A percentile compares a stretch with the other conserved stretches of the same genome.
These are phyloP conservation scores for Pseudoatta argentina DNA, from an alignment of 1,140 invertebrate species.

Conservation along the genomic window DNA sequence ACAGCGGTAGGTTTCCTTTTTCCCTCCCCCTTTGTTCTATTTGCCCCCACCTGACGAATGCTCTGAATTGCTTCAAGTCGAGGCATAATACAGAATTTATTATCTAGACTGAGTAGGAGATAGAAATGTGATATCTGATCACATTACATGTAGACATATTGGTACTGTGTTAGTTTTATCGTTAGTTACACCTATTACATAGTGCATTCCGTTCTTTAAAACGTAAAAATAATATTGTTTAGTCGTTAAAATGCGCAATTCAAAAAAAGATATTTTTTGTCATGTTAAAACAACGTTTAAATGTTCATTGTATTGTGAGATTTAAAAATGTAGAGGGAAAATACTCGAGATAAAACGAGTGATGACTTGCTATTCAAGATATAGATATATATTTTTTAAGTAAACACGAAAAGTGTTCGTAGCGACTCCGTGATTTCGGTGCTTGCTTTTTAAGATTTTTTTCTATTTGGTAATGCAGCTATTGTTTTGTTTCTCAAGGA, in stretches of 20 bases:
- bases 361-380: too few species aligned
- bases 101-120: not conserved
- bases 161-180: slow-evolving; percentile 5
- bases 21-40: slow-evolving; percentile 23
- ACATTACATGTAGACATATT: slow-evolving; percentile 12
- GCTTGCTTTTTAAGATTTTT: too few species aligned
- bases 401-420: too few species aligned
- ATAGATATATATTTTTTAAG: too few species aligned
- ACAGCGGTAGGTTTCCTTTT: slow-evolving; percentile 79
- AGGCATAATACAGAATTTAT: slow-evolving; percentile 12
- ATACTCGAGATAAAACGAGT: too few species aligned
- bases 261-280: not conserved
- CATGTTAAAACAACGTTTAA: too few species aligned
- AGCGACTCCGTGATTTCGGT: too few species aligned
- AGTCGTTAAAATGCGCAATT: not conserved
- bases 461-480: too few species aligned
- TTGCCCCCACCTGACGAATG: not conserved
- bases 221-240: not conserved
- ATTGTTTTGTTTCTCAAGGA: too few species aligned
- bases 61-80: not conserved
- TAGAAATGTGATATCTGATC: slow-evolving; percentile 27
- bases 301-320: too few species aligned
- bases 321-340: too few species aligned
- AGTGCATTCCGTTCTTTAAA: not conserved
- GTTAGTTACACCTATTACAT: not conserved